Evolutionary conservation across 23 tunicate species (phyloP).

Genomic region (Trididemnum nubilum): DNA sequence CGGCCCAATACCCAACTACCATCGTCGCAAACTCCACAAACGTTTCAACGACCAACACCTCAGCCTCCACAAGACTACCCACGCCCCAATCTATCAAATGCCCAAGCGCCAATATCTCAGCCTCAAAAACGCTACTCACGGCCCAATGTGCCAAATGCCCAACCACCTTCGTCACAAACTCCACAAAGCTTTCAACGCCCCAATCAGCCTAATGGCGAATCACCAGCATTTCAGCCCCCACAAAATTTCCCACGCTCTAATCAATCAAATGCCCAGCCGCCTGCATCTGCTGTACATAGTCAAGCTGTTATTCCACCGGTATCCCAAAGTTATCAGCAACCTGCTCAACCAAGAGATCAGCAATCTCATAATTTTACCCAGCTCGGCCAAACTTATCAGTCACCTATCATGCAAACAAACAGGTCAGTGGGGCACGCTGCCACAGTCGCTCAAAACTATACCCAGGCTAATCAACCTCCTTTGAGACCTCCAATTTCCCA

Average conservation of each 20-base stretch:
- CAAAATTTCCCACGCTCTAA: background rate
- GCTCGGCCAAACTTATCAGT: no score
- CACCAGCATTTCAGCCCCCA: background rate
- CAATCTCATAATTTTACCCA: background rate
- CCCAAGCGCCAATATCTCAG: background rate
- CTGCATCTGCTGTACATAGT: background rate
- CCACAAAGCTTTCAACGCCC: background rate
- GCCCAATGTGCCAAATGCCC: background rate
- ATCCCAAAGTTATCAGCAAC: background rate
- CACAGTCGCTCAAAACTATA: background rate
- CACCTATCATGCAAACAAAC: no score
- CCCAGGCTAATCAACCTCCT: background rate
- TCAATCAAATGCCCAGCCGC: no score
- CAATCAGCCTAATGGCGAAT: no score
- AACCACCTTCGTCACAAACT: background rate
- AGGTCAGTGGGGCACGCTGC: no score
- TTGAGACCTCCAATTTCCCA: background rate
- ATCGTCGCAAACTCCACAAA: background rate
- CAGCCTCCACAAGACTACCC: background rate
- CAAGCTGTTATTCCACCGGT: background rate
- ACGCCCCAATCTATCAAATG: background rate
- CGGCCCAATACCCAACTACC: no score
- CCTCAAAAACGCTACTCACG: background rate
- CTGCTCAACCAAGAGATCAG: background rate
- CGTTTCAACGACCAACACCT: background rate